phyloP scores from a whole-genome alignment of 2,888 invertebrate genomes.

The Platycheirus albimanus region DNA sequence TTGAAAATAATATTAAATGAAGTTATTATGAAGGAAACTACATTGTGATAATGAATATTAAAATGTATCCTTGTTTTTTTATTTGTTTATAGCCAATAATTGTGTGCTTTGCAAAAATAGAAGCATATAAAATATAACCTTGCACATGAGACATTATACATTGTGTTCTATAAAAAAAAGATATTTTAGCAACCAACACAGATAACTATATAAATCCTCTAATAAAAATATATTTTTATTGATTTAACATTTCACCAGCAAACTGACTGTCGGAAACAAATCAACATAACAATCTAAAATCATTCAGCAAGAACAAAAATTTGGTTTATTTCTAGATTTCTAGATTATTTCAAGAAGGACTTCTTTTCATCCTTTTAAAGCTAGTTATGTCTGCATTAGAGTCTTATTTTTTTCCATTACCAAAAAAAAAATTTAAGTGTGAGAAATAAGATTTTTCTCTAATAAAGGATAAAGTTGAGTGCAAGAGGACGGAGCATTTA shows the following conservation, averaged over 20 bases:
- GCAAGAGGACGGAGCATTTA: constrained; percentile 56
- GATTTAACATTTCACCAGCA: constrained; percentile 59
- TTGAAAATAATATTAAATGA: not conserved
- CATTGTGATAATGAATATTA: not conserved
- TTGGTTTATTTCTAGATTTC: constrained; percentile 21
- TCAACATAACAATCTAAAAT: constrained; percentile 69
- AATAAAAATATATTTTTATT: constrained; percentile 10
- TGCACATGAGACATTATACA: constrained; percentile 36
- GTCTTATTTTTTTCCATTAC: constrained; percentile 42
- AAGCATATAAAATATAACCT: constrained; percentile 49
- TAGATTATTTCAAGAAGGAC: constrained; percentile 35
- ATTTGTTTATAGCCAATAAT: not conserved
- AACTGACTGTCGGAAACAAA: constrained; percentile 71
- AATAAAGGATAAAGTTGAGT: constrained; percentile 46
- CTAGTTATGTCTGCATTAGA: constrained; percentile 23
- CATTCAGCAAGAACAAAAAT: constrained; percentile 68
- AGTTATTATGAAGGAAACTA: constrained; percentile 10
- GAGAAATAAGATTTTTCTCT: constrained; percentile 45
- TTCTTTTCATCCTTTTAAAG: no score
- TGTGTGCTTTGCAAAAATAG: constrained; percentile 65
- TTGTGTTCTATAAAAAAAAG: constrained; percentile 22
- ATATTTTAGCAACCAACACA: constrained; percentile 9
- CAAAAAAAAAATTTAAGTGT: constrained; percentile 30
- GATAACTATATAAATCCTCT: constrained; percentile 13
- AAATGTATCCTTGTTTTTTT: not conserved